Evolutionary conservation across 2,888 invertebrate genomes (phyloP).

Genomic region (Tipula lateralis): DNA sequence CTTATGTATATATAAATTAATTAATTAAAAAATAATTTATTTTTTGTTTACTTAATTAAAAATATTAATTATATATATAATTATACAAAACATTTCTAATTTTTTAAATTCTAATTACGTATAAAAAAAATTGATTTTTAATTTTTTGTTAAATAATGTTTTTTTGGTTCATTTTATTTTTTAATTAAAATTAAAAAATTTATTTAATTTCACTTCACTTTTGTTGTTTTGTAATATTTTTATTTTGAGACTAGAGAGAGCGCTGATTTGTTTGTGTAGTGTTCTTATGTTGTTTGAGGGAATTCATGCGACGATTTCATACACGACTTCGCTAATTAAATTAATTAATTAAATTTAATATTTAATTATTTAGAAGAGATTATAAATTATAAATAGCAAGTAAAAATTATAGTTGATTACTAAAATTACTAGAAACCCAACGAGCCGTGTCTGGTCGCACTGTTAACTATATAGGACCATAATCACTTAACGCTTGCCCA

Average conservation of each 20-base stretch:
- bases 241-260: conserved; percentile 26
- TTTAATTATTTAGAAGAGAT: conserved; percentile 6
- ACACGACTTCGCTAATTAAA: conserved; percentile 20
- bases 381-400: background rate
- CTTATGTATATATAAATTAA: conserved; percentile 3
- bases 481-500: conserved; percentile 50
- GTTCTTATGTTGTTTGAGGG: background rate
- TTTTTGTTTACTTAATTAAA: background rate
- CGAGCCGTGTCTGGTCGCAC: conserved; percentile 51
- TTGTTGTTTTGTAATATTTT: background rate
- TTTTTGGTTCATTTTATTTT: background rate
- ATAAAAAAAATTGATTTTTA: conserved; percentile 28
- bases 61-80: conserved; percentile 24
- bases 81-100: conserved; percentile 2
- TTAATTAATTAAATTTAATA: conserved; percentile 14
- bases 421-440: conserved; percentile 51
- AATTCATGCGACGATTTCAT: background rate
- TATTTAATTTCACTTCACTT: background rate
- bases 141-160: background rate
- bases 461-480: conserved; percentile 52
- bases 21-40: conserved; percentile 21
- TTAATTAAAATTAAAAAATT: conserved; percentile 9
- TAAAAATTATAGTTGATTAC: conserved; percentile 40
- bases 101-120: conserved; percentile 28
- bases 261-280: background rate